phyloP scores from a whole-genome alignment of 2,113 vertebrate genomes.

The Sterna hirundo region DNA sequence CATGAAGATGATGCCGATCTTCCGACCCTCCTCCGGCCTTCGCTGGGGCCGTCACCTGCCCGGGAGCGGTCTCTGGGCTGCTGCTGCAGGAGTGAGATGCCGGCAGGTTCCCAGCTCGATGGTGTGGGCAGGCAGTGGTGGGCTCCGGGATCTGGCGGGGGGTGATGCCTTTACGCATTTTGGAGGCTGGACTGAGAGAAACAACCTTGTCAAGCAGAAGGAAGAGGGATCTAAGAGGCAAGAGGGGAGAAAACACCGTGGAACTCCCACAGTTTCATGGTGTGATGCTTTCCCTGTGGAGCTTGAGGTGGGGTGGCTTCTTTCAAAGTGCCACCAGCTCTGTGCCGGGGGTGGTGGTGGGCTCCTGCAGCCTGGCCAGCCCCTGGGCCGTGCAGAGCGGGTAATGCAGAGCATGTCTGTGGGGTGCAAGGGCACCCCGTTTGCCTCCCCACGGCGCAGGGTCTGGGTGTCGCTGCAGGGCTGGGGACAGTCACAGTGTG shows the following conservation, averaged over 20 bases:
- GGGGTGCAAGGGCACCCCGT: background rate
- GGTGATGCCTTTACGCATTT: background rate
- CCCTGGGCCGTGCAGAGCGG: accelerated
- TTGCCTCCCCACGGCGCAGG: accelerated
- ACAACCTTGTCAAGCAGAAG: background rate
- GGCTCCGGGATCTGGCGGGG: background rate
- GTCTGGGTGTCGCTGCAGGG: background rate
- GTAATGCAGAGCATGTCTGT: background rate
- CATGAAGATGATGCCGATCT: background rate
- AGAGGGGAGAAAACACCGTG: background rate
- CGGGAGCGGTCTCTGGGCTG: background rate
- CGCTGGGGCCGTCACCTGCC: accelerated
- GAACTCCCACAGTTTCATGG: background rate
- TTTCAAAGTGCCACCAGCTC: background rate
- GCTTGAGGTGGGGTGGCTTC: background rate
- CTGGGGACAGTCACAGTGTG: background rate
- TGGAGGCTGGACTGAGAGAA: background rate
- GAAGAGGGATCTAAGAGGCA: background rate
- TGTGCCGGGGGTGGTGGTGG: background rate
- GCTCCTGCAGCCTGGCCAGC: background rate
- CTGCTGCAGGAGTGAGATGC: background rate
- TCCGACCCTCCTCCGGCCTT: background rate
- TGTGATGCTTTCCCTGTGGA: background rate
- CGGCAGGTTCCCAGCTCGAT: background rate
- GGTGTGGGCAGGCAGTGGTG: accelerated